These are phyloP conservation scores for Malurus leucopterus DNA, from an alignment of 2,797 vertebrate species.

Conservation along the genomic window DNA sequence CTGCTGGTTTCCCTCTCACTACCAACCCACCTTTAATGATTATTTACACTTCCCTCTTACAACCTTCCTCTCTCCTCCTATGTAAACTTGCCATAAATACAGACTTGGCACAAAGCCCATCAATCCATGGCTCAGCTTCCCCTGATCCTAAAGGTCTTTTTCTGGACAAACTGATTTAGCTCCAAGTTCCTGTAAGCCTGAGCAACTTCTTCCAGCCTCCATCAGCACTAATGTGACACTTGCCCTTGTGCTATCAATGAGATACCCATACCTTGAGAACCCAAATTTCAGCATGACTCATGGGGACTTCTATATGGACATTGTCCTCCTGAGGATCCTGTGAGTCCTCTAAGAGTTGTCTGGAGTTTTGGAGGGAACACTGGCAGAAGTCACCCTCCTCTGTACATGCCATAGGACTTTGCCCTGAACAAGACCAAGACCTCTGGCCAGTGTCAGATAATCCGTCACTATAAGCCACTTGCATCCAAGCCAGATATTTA, in stretches of 20 bases:
- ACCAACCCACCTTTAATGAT: background rate
- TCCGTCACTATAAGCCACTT: constrained; percentile 79
- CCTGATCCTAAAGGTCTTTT: constrained; percentile 17
- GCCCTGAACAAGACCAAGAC: constrained; percentile 70
- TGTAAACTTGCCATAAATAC: constrained; percentile 33
- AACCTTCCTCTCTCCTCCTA: constrained; percentile 19
- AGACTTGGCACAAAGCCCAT: constrained; percentile 36
- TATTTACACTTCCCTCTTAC: constrained; percentile 42
- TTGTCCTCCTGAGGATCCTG: background rate
- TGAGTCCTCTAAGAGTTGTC: constrained; percentile 3
- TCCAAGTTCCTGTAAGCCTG: constrained; percentile 50
- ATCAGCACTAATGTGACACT: constrained; percentile 39
- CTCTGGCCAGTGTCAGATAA: constrained; percentile 80
- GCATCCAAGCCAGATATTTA: constrained; percentile 95
- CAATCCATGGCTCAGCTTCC: constrained; percentile 1
- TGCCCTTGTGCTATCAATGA: background rate
- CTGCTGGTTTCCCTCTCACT: background rate
- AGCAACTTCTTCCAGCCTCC: constrained; percentile 57
- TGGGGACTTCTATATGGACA: background rate
- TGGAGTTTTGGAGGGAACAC: constrained; percentile 23
- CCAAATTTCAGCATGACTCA: background rate
- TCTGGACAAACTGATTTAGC: constrained; percentile 40
- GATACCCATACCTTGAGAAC: background rate
- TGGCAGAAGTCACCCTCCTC: constrained; percentile 45
- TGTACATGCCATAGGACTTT: constrained; percentile 43